A percentile compares a stretch with the other conserved stretches of the same genome.
These are phyloP conservation scores for Buphagus erythrorhynchus DNA, from an alignment of 2,797 vertebrate species.

Conservation along the genomic window DNA sequence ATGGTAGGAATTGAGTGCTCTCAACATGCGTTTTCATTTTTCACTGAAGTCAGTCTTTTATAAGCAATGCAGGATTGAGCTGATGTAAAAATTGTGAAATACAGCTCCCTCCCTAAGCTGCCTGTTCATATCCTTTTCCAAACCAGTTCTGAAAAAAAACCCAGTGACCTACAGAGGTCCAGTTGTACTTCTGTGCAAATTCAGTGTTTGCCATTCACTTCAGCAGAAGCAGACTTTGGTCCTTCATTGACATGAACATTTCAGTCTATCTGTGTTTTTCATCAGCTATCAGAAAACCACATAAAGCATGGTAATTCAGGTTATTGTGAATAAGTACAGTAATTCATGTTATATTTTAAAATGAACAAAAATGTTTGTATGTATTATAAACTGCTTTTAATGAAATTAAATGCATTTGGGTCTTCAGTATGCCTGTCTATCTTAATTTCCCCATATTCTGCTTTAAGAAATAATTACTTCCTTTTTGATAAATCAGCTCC, in stretches of 20 bases:
- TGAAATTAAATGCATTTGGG: background rate
- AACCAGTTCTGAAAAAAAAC: background rate
- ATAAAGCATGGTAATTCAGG: background rate
- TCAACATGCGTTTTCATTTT: background rate
- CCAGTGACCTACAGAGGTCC: background rate
- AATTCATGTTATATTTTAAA: background rate
- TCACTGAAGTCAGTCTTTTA: background rate
- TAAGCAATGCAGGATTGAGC: background rate
- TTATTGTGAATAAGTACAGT: background rate
- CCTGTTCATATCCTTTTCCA: background rate
- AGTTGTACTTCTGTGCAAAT: background rate
- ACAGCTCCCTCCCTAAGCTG: background rate
- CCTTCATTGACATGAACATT: background rate
- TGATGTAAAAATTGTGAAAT: background rate
- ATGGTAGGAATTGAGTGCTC: background rate
- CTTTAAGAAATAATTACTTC: constrained; percentile 29
- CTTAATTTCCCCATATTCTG: constrained; percentile 18
- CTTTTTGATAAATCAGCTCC: background rate
- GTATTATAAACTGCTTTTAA: background rate
- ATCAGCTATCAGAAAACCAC: background rate
- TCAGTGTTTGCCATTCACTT: background rate
- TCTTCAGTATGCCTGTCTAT: background rate
- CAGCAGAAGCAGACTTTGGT: background rate
- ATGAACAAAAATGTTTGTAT: background rate
- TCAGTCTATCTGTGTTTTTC: background rate